Conservation (phyloP, 2,888 invertebrate species). For the Cataglyphis albicans region DNA sequence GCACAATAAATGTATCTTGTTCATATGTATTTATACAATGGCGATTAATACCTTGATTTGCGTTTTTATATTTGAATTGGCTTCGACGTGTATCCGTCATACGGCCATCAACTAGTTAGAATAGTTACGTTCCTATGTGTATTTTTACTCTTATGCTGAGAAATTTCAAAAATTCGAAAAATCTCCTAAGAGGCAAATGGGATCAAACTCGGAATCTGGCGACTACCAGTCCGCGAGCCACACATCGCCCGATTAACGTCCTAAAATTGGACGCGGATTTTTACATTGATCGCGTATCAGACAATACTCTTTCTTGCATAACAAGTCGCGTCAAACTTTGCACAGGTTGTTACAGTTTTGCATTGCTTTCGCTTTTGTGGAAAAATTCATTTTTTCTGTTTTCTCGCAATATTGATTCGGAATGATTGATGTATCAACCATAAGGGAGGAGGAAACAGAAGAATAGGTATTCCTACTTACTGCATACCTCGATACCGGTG, state of each 20-base stretch:
- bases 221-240: too few relatives aligned
- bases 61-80: too few relatives aligned
- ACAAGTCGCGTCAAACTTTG: conserved; percentile 51
- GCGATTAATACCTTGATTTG: conserved; percentile 39
- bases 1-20: conserved; percentile 54
- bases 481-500: conserved; percentile 57
- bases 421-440: conserved; percentile 23
- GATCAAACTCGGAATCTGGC: too few relatives aligned
- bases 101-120: too few relatives aligned
- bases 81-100: too few relatives aligned
- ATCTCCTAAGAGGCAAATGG: too few relatives aligned
- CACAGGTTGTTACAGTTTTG: conserved; percentile 52
- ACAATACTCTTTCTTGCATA: conserved; percentile 39
- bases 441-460: conserved; percentile 31
- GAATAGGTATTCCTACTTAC: conserved; percentile 66
- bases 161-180: too few relatives aligned
- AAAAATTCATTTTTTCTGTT: conserved; percentile 38
- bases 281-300: conserved; percentile 61
- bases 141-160: too few relatives aligned
- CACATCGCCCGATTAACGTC: conserved; percentile 22
- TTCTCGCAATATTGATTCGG: conserved; percentile 31
- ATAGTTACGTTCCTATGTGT: too few relatives aligned
- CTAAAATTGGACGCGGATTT: conserved; percentile 56
- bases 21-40: conserved; percentile 64
- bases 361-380: conserved; percentile 63